A percentile compares a stretch with the other conserved stretches of the same genome.
Evolutionary conservation across 2,888 invertebrate species (phyloP).

Genomic region (Meganola albula): DNA sequence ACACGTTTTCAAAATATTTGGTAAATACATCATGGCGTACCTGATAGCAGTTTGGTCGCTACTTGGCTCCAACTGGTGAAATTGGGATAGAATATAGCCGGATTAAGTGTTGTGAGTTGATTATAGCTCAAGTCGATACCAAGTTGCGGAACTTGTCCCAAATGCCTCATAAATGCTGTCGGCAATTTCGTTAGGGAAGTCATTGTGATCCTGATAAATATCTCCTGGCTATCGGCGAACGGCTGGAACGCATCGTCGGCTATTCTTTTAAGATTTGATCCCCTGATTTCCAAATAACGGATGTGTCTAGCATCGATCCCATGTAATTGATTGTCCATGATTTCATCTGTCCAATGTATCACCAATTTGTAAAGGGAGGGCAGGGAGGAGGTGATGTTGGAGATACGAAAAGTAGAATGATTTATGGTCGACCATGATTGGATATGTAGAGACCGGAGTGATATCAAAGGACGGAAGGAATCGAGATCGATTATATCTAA

Average conservation of each 20-base stretch:
- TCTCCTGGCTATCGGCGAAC: constrained; percentile 84
- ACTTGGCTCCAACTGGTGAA: constrained; percentile 91
- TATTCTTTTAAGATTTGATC: constrained; percentile 83
- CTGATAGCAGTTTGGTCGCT: constrained; percentile 90
- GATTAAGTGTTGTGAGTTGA: constrained; percentile 86
- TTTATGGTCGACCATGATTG: constrained; percentile 87
- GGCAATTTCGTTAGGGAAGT: constrained; percentile 89
- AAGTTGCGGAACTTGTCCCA: constrained; percentile 87
- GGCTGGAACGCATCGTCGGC: constrained; percentile 87
- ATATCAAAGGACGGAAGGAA: constrained; percentile 83
- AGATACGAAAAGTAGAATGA: constrained; percentile 81
- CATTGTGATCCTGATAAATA: constrained; percentile 85
- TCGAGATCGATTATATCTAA: constrained; percentile 86
- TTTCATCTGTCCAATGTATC: constrained; percentile 85
- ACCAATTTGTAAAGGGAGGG: constrained; percentile 85
- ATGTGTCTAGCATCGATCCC: constrained; percentile 88
- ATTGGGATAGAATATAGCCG: constrained; percentile 92
- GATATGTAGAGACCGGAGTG: constrained; percentile 82
- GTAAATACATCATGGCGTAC: constrained; percentile 57
- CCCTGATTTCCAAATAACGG: constrained; percentile 88
- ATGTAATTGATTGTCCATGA: constrained; percentile 85
- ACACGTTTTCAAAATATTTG: constrained; percentile 10
- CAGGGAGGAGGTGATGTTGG: constrained; percentile 83
- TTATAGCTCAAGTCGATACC: constrained; percentile 90
- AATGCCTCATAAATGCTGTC: constrained; percentile 85